phyloP scores from a whole-genome alignment of 2,888 invertebrate genomes.

The Xestia sexstrigata region DNA sequence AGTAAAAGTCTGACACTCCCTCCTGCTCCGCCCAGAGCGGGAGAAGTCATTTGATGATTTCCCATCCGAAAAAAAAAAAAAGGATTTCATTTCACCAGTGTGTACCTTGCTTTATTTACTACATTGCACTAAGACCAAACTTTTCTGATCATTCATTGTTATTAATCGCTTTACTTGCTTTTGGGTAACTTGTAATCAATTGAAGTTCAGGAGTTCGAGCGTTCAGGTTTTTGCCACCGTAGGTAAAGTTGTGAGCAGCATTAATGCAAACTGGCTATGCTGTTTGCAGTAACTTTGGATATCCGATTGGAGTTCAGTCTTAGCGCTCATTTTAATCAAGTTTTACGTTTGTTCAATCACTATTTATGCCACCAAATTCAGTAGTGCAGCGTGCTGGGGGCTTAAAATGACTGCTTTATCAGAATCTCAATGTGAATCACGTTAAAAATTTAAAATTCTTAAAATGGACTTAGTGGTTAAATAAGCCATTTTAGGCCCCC shows the following conservation, averaged over 20 bases:
- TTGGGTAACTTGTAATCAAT: conserved; percentile 29
- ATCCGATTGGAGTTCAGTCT: not conserved
- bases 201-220: conserved; percentile 22
- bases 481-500: too few species aligned
- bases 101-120: not conserved
- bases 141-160: conserved; percentile 38
- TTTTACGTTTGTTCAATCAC: not conserved
- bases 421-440: too few species aligned
- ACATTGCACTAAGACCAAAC: conserved; percentile 19
- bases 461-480: too few species aligned
- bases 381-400: not conserved
- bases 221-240: conserved; percentile 15
- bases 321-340: not conserved
- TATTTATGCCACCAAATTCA: not conserved
- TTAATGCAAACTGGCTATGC: not conserved
- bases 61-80: too few species aligned
- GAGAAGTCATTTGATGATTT: too few species aligned
- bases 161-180: conserved; percentile 45
- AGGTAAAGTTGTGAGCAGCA: not conserved
- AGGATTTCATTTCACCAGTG: not conserved
- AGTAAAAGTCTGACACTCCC: too few species aligned
- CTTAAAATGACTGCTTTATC: too few species aligned
- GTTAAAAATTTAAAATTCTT: too few species aligned
- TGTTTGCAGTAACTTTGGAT: conserved; percentile 7
- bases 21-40: too few species aligned